Base-by-base conservation (phyloP, 2,888 invertebrate species). In the Meloe dianella region DNA sequence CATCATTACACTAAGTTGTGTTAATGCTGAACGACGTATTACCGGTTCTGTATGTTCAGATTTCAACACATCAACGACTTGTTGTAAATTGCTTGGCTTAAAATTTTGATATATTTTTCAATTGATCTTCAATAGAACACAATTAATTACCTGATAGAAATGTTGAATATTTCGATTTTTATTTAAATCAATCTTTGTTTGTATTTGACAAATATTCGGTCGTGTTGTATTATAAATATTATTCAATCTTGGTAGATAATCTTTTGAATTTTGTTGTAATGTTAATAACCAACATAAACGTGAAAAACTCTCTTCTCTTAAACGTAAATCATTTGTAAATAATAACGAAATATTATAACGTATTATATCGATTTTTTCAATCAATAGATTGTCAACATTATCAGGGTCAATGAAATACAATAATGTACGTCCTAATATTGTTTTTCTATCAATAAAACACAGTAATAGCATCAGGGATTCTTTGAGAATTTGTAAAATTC, bases 1-100 rank as follows among this genome's bases (percentile, higher is more conserved):
- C 78, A 90, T 80, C 87, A 91, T 87, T 0, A 90, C 89, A 27
- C 89, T 87, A 22, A 91, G 82, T 82, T 92, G 91, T 66, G 90
- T 89, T 64, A 91, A 81, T 35, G 90, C 90, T 59, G 90, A 90
- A 73, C 90, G 86, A 7, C 89, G 85, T 62, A 92, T 83, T n/a
- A 89, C 88, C 0, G 91, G 89, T 74, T 91, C 91, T 14, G 90
- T 74, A 62, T 78, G 77, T 24, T 71, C 61, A 0, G 82, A 78
- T 57, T 76, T 77, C 32, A 85, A 73, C 2, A 86, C 71, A 57
- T 85, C 84, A 32, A 85, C 51, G 2, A 85, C 84, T 79, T 85
- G 82, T 38, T 83, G 74, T 41, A 88, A 79, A 75, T 85, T 85
- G 69, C 85, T 86, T 17, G 84, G 83, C 86, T 87, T 71, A 59